phyloP scores from a whole-genome alignment of 2,888 invertebrate species.

The Sinotaia quadrata region DNA sequence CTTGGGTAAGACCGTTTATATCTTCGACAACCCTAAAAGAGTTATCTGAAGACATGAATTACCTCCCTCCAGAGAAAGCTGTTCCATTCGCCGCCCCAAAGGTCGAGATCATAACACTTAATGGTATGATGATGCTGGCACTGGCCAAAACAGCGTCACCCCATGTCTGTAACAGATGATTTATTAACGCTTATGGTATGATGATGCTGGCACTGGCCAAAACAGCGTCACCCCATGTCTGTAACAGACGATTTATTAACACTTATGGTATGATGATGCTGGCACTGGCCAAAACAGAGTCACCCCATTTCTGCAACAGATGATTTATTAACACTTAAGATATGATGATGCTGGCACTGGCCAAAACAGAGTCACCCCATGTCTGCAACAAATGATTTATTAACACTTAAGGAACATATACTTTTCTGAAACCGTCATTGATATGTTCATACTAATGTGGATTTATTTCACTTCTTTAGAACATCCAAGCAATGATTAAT shows the following conservation, averaged over 20 bases:
- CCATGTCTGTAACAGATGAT: slow-evolving; percentile 52
- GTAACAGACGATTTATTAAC: slow-evolving; percentile 43
- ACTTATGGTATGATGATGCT: slow-evolving; percentile 53
- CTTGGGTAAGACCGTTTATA: too few relatives aligned
- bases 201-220: slow-evolving; percentile 48
- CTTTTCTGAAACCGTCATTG: too few relatives aligned
- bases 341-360: slow-evolving; percentile 49
- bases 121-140: slow-evolving; percentile 53
- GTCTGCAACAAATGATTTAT: slow-evolving; percentile 48
- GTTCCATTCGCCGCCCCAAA: slow-evolving; percentile 59
- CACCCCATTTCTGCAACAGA: slow-evolving; percentile 56
- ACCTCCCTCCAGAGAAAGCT: slow-evolving; percentile 73
- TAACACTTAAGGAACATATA: slow-evolving; percentile 56
- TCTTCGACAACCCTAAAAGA: too few relatives aligned
- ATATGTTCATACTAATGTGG: too few relatives aligned
- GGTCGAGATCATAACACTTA: slow-evolving; percentile 61
- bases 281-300: slow-evolving; percentile 47
- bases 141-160: slow-evolving; percentile 49
- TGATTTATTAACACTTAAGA: slow-evolving; percentile 54
- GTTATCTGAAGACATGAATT: too few relatives aligned
- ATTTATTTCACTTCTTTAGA: too few relatives aligned
- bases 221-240: slow-evolving; percentile 61
- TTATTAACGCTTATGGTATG: slow-evolving; percentile 57
- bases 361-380: slow-evolving; percentile 57
- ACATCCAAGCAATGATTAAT: too few relatives aligned